Evolutionary conservation across 2,888 invertebrate genomes (phyloP).

Genomic region (Epirrhoe tristata): DNA sequence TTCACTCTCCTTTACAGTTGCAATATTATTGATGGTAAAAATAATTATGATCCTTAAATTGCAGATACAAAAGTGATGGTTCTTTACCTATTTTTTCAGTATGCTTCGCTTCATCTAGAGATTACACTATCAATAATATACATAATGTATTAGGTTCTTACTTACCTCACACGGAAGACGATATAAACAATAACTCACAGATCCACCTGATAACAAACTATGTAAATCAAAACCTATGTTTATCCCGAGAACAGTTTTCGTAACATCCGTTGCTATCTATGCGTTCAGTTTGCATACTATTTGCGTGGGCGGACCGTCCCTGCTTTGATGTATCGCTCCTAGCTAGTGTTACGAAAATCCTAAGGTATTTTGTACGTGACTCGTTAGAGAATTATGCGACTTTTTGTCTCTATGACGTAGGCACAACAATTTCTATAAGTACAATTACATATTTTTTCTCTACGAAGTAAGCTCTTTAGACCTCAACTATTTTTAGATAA

Average conservation of each 20-base stretch:
- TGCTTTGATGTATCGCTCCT: conserved; percentile 82
- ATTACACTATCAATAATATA: too few relatives aligned
- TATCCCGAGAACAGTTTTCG: conserved; percentile 52
- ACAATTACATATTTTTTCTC: too few relatives aligned
- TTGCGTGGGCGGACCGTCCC: conserved; percentile 81
- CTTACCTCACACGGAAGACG: conserved; percentile 19
- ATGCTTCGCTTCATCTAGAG: too few relatives aligned
- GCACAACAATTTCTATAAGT: neutral
- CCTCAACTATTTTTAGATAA: too few relatives aligned
- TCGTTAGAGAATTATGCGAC: neutral
- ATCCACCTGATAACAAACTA: conserved; percentile 32
- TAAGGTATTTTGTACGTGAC: conserved; percentile 13
- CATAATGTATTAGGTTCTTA: neutral
- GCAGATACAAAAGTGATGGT: too few relatives aligned
- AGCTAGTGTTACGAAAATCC: conserved; percentile 76
- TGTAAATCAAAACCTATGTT: conserved; percentile 39
- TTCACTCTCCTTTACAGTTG: too few relatives aligned
- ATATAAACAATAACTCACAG: conserved; percentile 29
- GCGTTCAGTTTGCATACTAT: conserved; percentile 67
- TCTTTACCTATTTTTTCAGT: too few relatives aligned
- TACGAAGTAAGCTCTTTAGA: too few relatives aligned
- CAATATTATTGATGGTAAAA: too few relatives aligned
- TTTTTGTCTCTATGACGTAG: conserved; percentile 1
- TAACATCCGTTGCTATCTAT: conserved; percentile 56
- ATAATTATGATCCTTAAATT: too few relatives aligned